Conservation (phyloP, 2,113 vertebrate species). For the Oenanthe oenanthe region DNA sequence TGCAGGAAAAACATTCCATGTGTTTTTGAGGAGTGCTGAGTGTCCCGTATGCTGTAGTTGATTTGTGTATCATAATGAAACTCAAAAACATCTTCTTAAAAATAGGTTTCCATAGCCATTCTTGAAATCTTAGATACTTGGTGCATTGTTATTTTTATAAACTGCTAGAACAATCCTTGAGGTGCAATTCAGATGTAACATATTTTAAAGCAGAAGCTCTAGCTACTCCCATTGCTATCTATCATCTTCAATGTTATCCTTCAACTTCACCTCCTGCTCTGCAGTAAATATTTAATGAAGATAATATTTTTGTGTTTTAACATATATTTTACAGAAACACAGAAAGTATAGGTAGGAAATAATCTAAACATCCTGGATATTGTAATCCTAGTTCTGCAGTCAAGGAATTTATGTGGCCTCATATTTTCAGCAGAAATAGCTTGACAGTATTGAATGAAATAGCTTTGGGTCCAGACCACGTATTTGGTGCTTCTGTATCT, state of each 20-base stretch:
- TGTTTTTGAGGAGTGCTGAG: neutral
- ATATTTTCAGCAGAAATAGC: neutral
- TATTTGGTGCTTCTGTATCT: neutral
- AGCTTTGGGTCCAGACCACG: neutral
- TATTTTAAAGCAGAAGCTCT: neutral
- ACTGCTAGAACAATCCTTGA: neutral
- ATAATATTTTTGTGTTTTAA: neutral
- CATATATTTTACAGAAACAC: neutral
- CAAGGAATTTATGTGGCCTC: neutral
- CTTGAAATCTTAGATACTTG: neutral
- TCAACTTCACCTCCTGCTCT: neutral
- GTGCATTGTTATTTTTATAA: neutral
- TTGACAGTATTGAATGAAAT: accelerated
- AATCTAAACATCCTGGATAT: too few relatives aligned
- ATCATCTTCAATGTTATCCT: neutral
- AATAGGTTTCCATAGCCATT: neutral
- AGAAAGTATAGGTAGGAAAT: neutral
- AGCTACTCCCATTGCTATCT: neutral
- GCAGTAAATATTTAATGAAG: neutral
- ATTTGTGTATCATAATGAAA: neutral
- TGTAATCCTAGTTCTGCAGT: neutral
- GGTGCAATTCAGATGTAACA: neutral
- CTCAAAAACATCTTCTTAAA: neutral
- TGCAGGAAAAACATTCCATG: neutral
- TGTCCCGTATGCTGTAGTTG: neutral